Evolutionary conservation across 2,113 vertebrate species (phyloP).

Genomic region (Oriolus oriolus): DNA sequence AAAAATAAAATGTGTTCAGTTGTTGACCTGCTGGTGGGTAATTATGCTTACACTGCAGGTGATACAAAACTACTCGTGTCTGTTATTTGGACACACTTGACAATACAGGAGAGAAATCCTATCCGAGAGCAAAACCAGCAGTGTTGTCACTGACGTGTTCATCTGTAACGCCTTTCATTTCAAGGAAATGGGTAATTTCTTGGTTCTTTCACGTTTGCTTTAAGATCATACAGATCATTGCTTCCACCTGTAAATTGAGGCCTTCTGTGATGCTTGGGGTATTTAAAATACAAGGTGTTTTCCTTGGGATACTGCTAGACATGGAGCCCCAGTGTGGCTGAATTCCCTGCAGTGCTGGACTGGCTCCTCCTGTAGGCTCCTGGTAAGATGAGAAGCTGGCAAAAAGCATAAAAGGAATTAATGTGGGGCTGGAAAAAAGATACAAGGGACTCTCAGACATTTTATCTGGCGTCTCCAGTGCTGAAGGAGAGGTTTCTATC

Average conservation of each 20-base stretch:
- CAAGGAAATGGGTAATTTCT: neutral
- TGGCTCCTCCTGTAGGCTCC: neutral
- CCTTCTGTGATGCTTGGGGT: neutral
- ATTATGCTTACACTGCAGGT: neutral
- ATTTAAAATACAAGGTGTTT: neutral
- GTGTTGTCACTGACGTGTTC: neutral
- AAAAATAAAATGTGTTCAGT: neutral
- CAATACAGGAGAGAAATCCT: neutral
- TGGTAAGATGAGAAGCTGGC: slow-evolving; percentile 13
- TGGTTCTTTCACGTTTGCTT: neutral
- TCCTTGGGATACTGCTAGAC: neutral
- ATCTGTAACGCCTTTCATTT: neutral
- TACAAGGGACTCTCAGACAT: neutral
- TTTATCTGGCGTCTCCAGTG: slow-evolving; percentile 23
- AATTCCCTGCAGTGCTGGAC: neutral
- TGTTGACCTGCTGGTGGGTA: neutral
- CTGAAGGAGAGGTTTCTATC: slow-evolving; percentile 32
- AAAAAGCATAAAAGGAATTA: neutral
- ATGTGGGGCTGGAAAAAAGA: slow-evolving; percentile 30
- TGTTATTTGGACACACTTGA: neutral
- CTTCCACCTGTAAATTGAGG: neutral
- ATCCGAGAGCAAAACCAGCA: neutral
- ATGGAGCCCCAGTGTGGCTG: neutral
- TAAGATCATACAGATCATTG: neutral
- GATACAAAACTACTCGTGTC: neutral